Evolutionary conservation across 92 coral and sea anemone species (phyloP).

Genomic region (Bergia puertoricense): DNA sequence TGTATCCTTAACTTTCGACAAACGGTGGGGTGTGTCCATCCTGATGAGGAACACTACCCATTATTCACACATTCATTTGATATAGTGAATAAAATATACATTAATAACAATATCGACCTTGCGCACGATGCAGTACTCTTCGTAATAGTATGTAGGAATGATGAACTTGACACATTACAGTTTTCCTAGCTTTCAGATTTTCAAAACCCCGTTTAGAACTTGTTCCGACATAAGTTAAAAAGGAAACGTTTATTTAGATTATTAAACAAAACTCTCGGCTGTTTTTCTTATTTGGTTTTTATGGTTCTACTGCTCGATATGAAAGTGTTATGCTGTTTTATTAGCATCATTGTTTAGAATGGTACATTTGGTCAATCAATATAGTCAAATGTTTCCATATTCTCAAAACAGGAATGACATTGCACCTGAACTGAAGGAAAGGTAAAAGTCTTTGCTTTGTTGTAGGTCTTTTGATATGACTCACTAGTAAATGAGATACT

Average conservation of each 20-base stretch:
- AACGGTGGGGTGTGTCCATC: conserved; percentile 16
- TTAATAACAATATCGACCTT: not conserved
- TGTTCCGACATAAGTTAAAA: too few relatives aligned
- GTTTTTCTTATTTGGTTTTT: not conserved
- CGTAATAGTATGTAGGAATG: not conserved
- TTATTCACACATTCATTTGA: not conserved
- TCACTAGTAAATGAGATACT: not conserved
- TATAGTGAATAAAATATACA: not conserved
- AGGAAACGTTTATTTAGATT: too few relatives aligned
- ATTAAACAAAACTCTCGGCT: not conserved
- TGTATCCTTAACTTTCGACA: not conserved
- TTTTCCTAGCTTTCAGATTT: too few relatives aligned
- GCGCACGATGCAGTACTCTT: not conserved
- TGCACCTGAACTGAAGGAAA: not conserved
- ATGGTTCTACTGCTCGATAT: not conserved
- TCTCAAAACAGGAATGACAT: too few relatives aligned
- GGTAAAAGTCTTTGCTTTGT: not conserved
- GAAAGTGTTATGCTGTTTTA: not conserved
- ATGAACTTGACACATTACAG: too few relatives aligned
- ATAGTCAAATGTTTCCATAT: not conserved
- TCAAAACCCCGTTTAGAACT: too few relatives aligned
- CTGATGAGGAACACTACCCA: conserved; percentile 11
- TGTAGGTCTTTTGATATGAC: not conserved
- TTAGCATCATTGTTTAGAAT: not conserved
- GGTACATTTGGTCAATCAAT: too few relatives aligned